These are phyloP conservation scores for Cyprinodon brontotheroides DNA, from an alignment of 2,113 vertebrate genomes.

Conservation along the genomic window DNA sequence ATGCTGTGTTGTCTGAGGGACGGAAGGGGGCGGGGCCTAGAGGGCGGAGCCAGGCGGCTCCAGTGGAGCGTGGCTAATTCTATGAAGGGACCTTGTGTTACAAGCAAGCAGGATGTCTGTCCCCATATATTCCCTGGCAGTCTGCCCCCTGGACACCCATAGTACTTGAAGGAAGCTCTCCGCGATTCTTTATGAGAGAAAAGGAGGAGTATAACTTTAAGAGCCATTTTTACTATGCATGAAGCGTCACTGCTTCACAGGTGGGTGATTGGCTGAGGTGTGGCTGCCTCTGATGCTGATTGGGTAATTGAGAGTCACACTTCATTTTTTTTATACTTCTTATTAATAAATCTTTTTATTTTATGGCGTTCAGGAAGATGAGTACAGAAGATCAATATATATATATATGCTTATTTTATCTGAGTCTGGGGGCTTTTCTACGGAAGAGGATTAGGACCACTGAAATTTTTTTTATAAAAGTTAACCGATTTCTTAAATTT, in stretches of 20 bases:
- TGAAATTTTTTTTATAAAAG: too few species aligned
- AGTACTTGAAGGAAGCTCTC: neutral
- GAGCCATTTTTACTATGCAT: constrained; percentile 19
- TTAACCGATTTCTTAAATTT: too few species aligned
- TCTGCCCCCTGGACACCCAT: neutral
- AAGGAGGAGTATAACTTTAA: neutral
- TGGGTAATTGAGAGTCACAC: neutral
- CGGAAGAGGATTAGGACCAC: too few species aligned
- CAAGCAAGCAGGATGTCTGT: constrained; percentile 30
- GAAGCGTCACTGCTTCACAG: constrained; percentile 12
- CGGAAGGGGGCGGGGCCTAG: constrained; percentile 63
- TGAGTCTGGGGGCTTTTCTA: too few species aligned
- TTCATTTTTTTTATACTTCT: neutral
- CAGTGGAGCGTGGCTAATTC: constrained; percentile 52
- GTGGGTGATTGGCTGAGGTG: constrained; percentile 15
- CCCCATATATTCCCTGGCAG: constrained; percentile 8
- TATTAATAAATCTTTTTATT: neutral
- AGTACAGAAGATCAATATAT: too few species aligned
- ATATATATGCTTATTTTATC: too few species aligned
- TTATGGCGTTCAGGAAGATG: neutral
- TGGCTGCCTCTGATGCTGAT: constrained; percentile 22
- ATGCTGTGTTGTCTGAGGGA: constrained; percentile 55
- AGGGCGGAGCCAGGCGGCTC: constrained; percentile 65
- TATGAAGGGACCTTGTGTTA: constrained; percentile 56
- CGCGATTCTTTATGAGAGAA: neutral